These are phyloP conservation scores for Macaria notata DNA, from an alignment of 2,888 invertebrate species.

Conservation along the genomic window DNA sequence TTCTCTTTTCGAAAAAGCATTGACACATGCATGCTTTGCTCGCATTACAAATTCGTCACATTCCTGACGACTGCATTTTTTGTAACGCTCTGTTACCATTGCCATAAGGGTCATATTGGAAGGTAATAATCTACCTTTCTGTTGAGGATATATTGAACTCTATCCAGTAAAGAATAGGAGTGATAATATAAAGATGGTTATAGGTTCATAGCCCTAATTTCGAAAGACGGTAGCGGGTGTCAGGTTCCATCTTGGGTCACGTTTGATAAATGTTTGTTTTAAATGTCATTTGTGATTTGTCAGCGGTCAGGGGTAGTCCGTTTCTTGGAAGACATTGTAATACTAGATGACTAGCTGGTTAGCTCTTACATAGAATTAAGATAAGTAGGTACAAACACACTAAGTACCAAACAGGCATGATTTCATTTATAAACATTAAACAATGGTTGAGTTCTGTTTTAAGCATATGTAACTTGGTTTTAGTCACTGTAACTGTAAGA, in stretches of 20 bases:
- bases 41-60: conserved; percentile 67
- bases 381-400: no score
- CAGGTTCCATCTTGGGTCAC: conserved; percentile 59
- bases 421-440: no score
- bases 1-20: conserved; percentile 52
- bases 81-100: conserved; percentile 28
- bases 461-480: no score
- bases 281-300: conserved; percentile 27
- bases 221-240: conserved; percentile 61
- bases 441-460: no score
- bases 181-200: conserved; percentile 2
- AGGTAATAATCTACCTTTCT: no score
- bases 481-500: no score
- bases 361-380: no score
- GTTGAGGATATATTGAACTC: conserved; percentile 18
- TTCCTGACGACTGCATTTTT: conserved; percentile 23
- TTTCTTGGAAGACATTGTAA: conserved; percentile 7
- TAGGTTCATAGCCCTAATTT: conserved; percentile 44
- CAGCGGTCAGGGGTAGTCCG: conserved; percentile 23
- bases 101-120: conserved; percentile 24
- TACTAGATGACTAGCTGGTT: no score
- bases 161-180: conserved; percentile 16
- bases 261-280: conserved; percentile 39
- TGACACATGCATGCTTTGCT: conserved; percentile 57
- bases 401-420: no score